A percentile compares a stretch with the other conserved stretches of the same genome.
These are phyloP conservation scores for Ammodytes dubius DNA, from an alignment of 2,113 vertebrate species.

Conservation along the genomic window DNA sequence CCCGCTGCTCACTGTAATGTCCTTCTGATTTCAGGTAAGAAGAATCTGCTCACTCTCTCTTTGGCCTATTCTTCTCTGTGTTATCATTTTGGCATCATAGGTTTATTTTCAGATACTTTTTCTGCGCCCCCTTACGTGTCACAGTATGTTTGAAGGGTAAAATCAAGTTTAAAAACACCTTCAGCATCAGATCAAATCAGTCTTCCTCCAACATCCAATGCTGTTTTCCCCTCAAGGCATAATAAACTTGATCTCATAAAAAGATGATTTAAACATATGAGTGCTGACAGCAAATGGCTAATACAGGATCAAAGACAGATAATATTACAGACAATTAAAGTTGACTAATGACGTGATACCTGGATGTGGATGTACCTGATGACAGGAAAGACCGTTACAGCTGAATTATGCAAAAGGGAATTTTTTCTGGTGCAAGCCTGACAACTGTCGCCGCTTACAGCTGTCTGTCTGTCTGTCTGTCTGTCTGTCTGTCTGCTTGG, in stretches of 20 bases:
- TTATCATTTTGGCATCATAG: background rate
- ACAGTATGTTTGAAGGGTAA: background rate
- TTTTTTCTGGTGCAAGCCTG: conserved; percentile 54
- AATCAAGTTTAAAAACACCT: background rate
- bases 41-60: background rate
- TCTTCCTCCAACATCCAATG: background rate
- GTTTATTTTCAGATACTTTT: background rate
- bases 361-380: conserved; percentile 35
- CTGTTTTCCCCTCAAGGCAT: background rate
- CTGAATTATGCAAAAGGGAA: conserved; percentile 73
- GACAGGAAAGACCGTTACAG: conserved; percentile 41
- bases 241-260: background rate
- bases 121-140: background rate
- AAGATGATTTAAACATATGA: conserved; percentile 11
- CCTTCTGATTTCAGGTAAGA: background rate
- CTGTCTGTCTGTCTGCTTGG: background rate
- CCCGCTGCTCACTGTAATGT: background rate
- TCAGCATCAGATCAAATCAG: background rate
- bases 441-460: conserved; percentile 69
- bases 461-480: conserved; percentile 47
- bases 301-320: conserved; percentile 28
- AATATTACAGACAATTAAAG: conserved; percentile 36
- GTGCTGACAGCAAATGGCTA: conserved; percentile 30
- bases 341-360: conserved; percentile 20
- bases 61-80: background rate